These are phyloP conservation scores for Gallinago solitaria DNA, from an alignment of 2,797 vertebrate species.

Conservation along the genomic window DNA sequence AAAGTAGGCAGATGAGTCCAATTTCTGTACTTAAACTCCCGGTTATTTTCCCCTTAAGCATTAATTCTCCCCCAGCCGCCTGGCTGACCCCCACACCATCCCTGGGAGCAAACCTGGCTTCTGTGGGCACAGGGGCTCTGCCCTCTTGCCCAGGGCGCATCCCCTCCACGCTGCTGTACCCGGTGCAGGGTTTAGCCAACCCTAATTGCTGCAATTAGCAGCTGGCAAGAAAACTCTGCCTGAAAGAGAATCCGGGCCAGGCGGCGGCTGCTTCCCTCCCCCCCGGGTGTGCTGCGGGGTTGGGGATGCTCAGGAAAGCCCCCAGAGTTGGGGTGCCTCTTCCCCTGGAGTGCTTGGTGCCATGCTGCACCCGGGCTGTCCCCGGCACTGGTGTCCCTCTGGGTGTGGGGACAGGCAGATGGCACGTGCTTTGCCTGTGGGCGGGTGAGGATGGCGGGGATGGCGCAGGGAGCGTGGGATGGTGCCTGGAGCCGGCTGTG, in stretches of 20 bases:
- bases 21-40: neutral
- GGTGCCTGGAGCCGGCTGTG: neutral
- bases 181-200: accelerated
- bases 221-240: neutral
- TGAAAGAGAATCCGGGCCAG: neutral
- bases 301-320: neutral
- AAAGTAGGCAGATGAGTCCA: accelerated
- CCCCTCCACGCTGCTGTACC: neutral
- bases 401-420: accelerated
- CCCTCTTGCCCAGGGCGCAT: accelerated
- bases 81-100: accelerated
- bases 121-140: neutral
- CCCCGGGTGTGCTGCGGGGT: neutral
- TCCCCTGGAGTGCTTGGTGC: accelerated
- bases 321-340: neutral
- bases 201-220: neutral
- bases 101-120: neutral
- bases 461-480: accelerated
- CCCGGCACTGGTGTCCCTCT: accelerated
- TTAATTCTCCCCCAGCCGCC: neutral
- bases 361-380: neutral
- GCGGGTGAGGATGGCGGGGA: neutral
- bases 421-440: accelerated
- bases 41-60: neutral
- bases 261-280: no score